Base-by-base conservation (phyloP, 2,113 vertebrate genomes). In the Strix aluco region DNA sequence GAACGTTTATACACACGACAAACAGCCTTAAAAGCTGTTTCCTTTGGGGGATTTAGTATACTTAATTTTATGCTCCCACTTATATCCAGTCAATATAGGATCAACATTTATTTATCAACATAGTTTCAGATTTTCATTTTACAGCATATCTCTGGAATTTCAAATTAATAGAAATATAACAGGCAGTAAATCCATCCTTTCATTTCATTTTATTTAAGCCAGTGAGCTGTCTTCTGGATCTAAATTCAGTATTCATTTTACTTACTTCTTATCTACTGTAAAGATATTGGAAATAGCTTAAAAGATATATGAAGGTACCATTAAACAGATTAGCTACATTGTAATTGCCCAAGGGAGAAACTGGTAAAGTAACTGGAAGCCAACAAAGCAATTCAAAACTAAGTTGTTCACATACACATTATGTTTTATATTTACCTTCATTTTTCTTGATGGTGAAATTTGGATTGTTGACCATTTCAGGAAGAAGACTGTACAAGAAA, bases 361-460 rank as follows among this genome's bases (percentile, higher is more conserved):
- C 22, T 30, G 47, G 34, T 44, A 83, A 92, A 71, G 36, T 38
- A 75, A 84, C 13, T 47, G 30, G 26, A 94, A 82, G 36, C 29
- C 57, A 93, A 46, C 9, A 80, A 84, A 79, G 22, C 23, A 79
- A 73, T 44, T 72, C 2, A 7, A 78, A 92, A 52, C 6, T 3
- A 83, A 54, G 12, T 16, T 49, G 29, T 32, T 63, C 21, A 69
- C 42, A 49, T 61, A 36, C 25, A 11, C 27, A 9, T 51, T 52
- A 67, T 13, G n/a, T 69, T 83, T 86, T 57, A 47, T 85, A 93
- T 96, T 98, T 98, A 99, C 98, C 98, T 98, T 98, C 98, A 84
- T 99, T 99, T 97, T 99, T 99, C 98, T 99, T 99, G 96, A 99
- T 99, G 92, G 99, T 99, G 92, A 99, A 99, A 97, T 99, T 99